Base-by-base conservation (phyloP, 2,113 vertebrate genomes). In the Callipepla squamata region DNA sequence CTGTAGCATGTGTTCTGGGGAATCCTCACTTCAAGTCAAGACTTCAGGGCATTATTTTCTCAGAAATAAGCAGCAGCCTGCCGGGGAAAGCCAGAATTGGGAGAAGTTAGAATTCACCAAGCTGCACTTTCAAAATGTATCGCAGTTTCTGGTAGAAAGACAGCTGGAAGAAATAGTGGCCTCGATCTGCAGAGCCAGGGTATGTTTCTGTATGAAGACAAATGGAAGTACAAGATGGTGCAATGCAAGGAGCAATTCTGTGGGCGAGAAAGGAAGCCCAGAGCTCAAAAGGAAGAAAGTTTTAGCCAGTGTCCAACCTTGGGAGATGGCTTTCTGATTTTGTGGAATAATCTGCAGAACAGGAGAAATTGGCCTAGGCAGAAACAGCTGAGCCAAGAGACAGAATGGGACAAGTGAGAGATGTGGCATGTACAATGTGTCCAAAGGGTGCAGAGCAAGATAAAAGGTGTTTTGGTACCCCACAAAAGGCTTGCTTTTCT, bases 361-460 rank as follows among this genome's bases (percentile, higher is more conserved):
- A 26, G 48, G 58, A 92, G 87, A 78, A 75, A 40, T n/a, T 76
- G 70, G 73, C 30, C 45, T 36, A 21, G 70, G 81, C 79, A 79
- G 53, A 65, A 72, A 5, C 42, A 79, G 78, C 69, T 44, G 62
- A 87, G 63, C 75, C 59, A 38, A 91, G 74, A 72, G 58, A 87
- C 87, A 85, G 81, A 69, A 63, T 30, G 66, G 91, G 84, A 84
- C 70, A 11, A 5, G 40, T 61, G 20, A 82, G 66, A 85, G 74
- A 68, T 0, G 0, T 20, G 55, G 36, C 5, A 0, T 62, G 53
- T 57, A 61, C 82, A 38, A 1, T 9, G 65, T 23, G 75, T 70
- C 75, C 78, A 30, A 62, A 76, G 77, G 45, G 70, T 76, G 87
- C 69, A 34, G 20, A 10, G 7, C 17, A 34, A 79, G 87, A 47